Evolutionary conservation across 1,140 invertebrate genomes (phyloP), one percentile per base, ranked within the genome.

Genomic region (Drosophila teissieri): DNA sequence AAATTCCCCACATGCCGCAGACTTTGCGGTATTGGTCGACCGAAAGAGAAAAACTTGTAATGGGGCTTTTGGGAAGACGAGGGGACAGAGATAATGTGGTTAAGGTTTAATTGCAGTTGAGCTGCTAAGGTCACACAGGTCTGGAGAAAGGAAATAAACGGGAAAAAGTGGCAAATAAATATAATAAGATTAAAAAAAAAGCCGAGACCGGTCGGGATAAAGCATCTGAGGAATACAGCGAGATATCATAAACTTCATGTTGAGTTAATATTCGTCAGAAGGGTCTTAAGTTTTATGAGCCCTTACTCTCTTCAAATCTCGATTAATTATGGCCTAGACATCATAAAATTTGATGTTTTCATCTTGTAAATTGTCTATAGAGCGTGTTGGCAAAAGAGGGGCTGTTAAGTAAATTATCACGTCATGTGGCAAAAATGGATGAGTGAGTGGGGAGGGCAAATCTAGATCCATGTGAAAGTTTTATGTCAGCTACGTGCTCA

Each of bases 311-410:
- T 65, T 45, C 78, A 83, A 83, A 67, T 73, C 65, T 80, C 46
- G 60, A 75, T 68, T 85, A 85, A 84, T 85, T 85, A 80, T 69
- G 51, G 81, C 82, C 61, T 67, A 86, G 82, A 81, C 82, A 51
- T 78, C 73, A 86, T 86, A 81, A 86, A 85, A 62, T 67, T 58
- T 82, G 82, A 78, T 78, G 82, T 82, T 81, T 81, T 69, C 63
- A 67, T 67, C 78, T 51, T 70, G 68, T 74, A 70, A 86, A 85
- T 53, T 46, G 61, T 86, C 74, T 70, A 37, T 46, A 64, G 61
- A 81, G 80, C 69, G 70, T 62, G 44, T 39, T 60, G 55, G 60
- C 44, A 64, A 39, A 19, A 8, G 22, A 40, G 15, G 60, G 64
- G 49, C 64, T 53, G 73, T 73, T 64, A 63, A 60, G 61, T 73